Percentiles rank a stretch among this genome's conserved stretches.
phyloP scores from a whole-genome alignment of 1,140 invertebrate species.

The Ceratosolen fusciceps region DNA sequence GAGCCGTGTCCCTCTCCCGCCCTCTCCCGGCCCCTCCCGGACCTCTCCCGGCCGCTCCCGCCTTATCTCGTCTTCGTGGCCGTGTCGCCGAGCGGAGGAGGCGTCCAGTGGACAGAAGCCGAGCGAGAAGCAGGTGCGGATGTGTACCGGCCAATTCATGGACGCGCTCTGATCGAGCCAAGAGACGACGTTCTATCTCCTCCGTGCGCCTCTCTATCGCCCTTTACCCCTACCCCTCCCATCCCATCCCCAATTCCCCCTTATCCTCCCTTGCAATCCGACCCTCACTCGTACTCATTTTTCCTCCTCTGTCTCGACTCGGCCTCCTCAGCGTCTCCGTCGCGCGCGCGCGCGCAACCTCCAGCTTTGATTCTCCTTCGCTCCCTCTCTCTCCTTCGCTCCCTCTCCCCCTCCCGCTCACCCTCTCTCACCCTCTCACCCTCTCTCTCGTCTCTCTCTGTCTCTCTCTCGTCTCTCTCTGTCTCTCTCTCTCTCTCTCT shows the following conservation, averaged over 20 bases:
- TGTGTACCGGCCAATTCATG: conserved; percentile 14
- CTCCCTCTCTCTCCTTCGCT: too few relatives aligned
- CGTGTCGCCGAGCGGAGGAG: background rate
- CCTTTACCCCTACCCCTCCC: conserved; percentile 21
- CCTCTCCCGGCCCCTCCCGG: conserved; percentile 53
- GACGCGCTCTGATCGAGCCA: background rate
- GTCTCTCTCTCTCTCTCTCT: too few relatives aligned
- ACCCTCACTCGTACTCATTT: background rate
- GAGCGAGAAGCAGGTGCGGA: conserved; percentile 30
- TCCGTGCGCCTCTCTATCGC: conserved; percentile 46
- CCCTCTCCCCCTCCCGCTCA: too few relatives aligned
- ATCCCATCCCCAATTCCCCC: background rate
- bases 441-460: too few relatives aligned
- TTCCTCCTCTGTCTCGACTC: background rate
- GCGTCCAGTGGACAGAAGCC: background rate
- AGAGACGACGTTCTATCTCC: conserved; percentile 25
- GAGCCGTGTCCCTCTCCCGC: conserved; percentile 53
- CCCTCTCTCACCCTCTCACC: too few relatives aligned
- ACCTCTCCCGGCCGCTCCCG: conserved; percentile 54
- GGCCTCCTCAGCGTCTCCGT: background rate
- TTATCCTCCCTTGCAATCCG: background rate
- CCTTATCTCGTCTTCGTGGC: conserved; percentile 50
- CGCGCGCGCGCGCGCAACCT: background rate
- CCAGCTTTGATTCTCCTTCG: background rate
- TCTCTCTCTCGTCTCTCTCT: too few relatives aligned